phyloP scores from a whole-genome alignment of 2,797 vertebrate species.

The Rhinella marina region DNA sequence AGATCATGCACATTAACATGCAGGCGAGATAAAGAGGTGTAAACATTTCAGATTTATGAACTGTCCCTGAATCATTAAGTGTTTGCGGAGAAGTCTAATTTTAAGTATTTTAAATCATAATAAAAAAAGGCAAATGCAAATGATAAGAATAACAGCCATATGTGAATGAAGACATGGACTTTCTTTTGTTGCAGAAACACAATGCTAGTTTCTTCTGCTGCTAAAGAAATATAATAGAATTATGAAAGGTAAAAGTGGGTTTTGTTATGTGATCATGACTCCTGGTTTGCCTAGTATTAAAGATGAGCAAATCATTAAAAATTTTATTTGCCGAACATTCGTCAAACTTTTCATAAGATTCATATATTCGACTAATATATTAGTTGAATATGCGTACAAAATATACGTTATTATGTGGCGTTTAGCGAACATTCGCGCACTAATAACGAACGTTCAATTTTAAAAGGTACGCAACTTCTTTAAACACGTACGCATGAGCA shows the following conservation, averaged over 20 bases:
- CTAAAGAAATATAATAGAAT: background rate
- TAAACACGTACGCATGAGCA: no score
- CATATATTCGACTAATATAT: no score
- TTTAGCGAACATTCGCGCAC: no score
- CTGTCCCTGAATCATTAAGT: constrained; percentile 4
- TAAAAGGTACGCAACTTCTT: no score
- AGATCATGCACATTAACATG: constrained; percentile 16
- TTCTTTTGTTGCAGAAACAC: background rate
- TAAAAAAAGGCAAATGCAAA: background rate
- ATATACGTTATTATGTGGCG: no score
- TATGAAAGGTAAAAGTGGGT: background rate
- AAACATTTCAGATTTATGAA: constrained; percentile 25
- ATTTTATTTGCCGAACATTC: no score
- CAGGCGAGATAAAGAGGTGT: constrained; percentile 8
- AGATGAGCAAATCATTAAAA: no score
- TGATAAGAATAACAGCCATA: background rate
- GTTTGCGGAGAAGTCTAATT: background rate
- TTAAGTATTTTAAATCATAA: background rate
- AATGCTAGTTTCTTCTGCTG: background rate
- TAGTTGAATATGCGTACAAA: no score
- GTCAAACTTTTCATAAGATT: no score
- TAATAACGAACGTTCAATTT: no score
- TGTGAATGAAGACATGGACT: background rate
- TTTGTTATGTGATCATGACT: background rate
- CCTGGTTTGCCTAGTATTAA: no score